Conservation (phyloP, 2,888 invertebrate species). For the Sinotaia quadrata region DNA sequence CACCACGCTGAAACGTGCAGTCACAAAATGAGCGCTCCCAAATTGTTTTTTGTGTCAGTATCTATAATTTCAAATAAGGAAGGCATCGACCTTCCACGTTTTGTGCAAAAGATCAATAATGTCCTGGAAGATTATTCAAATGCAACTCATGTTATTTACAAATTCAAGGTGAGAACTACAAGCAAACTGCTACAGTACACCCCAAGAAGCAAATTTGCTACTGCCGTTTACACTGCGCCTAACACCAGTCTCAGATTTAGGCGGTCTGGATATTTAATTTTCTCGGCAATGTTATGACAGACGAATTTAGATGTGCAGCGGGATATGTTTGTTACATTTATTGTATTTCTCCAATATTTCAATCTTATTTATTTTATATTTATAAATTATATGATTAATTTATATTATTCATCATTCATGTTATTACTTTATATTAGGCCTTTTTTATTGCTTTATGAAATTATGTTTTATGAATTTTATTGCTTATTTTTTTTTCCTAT, state of each 20-base stretch:
- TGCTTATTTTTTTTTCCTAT: conserved; percentile 27
- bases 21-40: conserved; percentile 18
- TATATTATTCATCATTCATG: too few relatives aligned
- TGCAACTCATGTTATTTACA: conserved; percentile 50
- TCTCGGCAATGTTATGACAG: too few relatives aligned
- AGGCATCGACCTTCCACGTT: conserved; percentile 47
- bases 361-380: too few relatives aligned
- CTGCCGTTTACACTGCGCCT: too few relatives aligned
- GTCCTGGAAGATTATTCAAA: conserved; percentile 47
- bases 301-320: too few relatives aligned
- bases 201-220: too few relatives aligned
- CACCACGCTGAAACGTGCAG: too few relatives aligned
- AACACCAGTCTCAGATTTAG: too few relatives aligned
- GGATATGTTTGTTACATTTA: too few relatives aligned
- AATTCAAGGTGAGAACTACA: conserved; percentile 48
- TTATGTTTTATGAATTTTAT: conserved; percentile 21
- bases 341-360: too few relatives aligned
- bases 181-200: not conserved
- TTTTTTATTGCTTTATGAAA: not conserved
- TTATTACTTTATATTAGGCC: conserved; percentile 2
- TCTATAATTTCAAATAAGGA: conserved; percentile 35
- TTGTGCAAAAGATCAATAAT: conserved; percentile 44
- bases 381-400: too few relatives aligned
- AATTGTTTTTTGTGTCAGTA: conserved; percentile 34
- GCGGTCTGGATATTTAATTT: too few relatives aligned